phyloP scores from a whole-genome alignment of 2,797 vertebrate genomes.

The Molossus alvarezi region DNA sequence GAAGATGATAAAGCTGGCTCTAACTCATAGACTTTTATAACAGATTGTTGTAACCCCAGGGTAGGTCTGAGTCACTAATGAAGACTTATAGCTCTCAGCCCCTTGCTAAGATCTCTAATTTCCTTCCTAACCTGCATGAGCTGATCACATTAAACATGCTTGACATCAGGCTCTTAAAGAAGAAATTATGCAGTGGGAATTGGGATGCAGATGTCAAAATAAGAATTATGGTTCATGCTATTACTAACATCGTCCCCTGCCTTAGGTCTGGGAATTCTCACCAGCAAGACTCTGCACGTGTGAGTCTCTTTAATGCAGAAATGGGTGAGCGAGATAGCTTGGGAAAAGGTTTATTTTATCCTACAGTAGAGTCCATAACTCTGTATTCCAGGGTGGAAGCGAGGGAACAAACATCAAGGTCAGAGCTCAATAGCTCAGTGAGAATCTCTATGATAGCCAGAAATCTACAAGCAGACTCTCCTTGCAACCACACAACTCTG shows the following conservation, averaged over 20 bases:
- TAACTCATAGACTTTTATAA: slow-evolving; percentile 74
- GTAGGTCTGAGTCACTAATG: slow-evolving; percentile 80
- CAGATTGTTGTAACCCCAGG: slow-evolving; percentile 82
- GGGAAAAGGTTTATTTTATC: slow-evolving; percentile 43
- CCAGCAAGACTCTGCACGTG: not conserved
- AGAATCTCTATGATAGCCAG: not conserved
- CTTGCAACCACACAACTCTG: not conserved
- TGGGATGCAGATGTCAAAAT: slow-evolving; percentile 64
- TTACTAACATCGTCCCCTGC: slow-evolving; percentile 38
- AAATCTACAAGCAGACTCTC: not conserved
- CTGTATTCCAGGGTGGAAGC: not conserved
- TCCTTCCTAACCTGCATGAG: slow-evolving; percentile 72
- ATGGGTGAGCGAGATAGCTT: not conserved
- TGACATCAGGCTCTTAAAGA: slow-evolving; percentile 71
- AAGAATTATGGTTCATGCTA: slow-evolving; percentile 70
- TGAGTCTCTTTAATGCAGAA: slow-evolving; percentile 38
- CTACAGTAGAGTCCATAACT: slow-evolving; percentile 19
- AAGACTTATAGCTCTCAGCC: slow-evolving; percentile 77
- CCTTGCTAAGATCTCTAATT: slow-evolving; percentile 81
- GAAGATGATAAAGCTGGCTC: slow-evolving; percentile 65
- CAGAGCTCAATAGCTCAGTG: not conserved
- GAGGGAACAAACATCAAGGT: slow-evolving; percentile 32
- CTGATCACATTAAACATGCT: slow-evolving; percentile 74
- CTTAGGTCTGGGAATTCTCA: slow-evolving; percentile 56
- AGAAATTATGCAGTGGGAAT: slow-evolving; percentile 74